Evolutionary conservation across 2,888 invertebrate species (phyloP).

Genomic region (Parnassius mnemosyne): DNA sequence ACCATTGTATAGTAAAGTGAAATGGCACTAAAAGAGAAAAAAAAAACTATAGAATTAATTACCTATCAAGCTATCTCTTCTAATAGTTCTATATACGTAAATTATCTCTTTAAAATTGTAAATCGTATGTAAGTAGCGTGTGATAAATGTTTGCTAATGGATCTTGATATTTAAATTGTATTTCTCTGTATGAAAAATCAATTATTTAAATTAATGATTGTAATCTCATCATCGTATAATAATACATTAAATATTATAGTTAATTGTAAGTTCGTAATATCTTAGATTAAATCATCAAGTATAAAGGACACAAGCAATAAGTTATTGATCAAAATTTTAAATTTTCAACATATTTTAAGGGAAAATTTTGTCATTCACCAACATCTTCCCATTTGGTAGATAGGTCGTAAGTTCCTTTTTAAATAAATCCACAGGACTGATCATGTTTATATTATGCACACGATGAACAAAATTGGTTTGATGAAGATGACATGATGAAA

Average conservation of each 20-base stretch:
- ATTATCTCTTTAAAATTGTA: slow-evolving; percentile 21
- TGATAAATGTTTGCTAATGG: slow-evolving; percentile 5
- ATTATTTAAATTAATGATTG: background rate
- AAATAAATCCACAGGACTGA: too few relatives aligned
- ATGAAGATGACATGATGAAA: too few relatives aligned
- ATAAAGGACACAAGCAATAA: background rate
- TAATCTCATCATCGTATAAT: background rate
- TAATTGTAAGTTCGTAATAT: background rate
- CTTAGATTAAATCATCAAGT: background rate
- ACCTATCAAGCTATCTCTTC: slow-evolving; percentile 23
- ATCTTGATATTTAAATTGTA: slow-evolving; percentile 7
- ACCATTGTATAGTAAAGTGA: slow-evolving; percentile 3
- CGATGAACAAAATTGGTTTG: too few relatives aligned
- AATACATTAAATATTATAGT: background rate
- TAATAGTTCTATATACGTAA: slow-evolving; percentile 31
- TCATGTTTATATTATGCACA: too few relatives aligned
- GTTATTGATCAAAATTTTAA: too few relatives aligned
- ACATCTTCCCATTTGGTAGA: background rate
- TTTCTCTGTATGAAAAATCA: slow-evolving; percentile 3
- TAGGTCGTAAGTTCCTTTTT: too few relatives aligned
- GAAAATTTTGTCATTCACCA: background rate
- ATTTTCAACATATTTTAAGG: too few relatives aligned
- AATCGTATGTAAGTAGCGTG: slow-evolving; percentile 11
- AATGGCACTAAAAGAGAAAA: slow-evolving; percentile 3
- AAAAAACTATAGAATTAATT: slow-evolving; percentile 1